phyloP scores from a whole-genome alignment of 2,888 invertebrate species.

The Himalopsyche japonica region DNA sequence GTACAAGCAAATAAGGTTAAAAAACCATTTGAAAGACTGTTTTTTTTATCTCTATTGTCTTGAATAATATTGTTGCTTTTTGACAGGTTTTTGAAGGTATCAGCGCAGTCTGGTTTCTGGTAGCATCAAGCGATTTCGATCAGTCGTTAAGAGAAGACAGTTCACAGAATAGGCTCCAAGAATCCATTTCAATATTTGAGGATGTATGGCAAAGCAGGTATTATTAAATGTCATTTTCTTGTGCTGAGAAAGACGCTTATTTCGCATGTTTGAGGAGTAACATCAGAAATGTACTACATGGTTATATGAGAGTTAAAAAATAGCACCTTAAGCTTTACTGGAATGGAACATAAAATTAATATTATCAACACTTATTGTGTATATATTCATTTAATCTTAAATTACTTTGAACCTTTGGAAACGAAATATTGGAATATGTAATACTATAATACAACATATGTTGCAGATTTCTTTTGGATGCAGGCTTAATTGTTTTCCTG shows the following conservation, averaged over 20 bases:
- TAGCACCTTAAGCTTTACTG: too few relatives aligned
- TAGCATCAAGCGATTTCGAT: conserved; percentile 81
- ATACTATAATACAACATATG: not conserved
- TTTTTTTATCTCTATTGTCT: too few relatives aligned
- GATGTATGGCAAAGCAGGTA: conserved; percentile 79
- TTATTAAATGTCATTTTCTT: not conserved
- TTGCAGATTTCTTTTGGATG: conserved; percentile 69
- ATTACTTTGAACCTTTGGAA: too few relatives aligned
- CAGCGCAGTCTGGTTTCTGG: conserved; percentile 78
- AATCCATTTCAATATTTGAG: conserved; percentile 72
- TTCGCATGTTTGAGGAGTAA: too few relatives aligned
- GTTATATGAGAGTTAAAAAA: too few relatives aligned
- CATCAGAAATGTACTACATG: too few relatives aligned
- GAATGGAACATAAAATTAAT: too few relatives aligned
- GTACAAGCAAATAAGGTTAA: too few relatives aligned
- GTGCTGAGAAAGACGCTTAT: too few relatives aligned
- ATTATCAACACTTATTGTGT: too few relatives aligned
- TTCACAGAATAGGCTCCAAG: conserved; percentile 70
- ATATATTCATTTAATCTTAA: too few relatives aligned
- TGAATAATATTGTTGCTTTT: not conserved
- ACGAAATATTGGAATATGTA: too few relatives aligned
- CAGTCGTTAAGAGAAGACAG: conserved; percentile 73
- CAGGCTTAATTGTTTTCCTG: conserved; percentile 79
- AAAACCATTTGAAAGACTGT: not conserved
- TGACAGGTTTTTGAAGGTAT: conserved; percentile 78